Evolutionary conservation across 2,888 invertebrate species (phyloP), one percentile per base, ranked within the genome.

Genomic region (Catocala sponsa): DNA sequence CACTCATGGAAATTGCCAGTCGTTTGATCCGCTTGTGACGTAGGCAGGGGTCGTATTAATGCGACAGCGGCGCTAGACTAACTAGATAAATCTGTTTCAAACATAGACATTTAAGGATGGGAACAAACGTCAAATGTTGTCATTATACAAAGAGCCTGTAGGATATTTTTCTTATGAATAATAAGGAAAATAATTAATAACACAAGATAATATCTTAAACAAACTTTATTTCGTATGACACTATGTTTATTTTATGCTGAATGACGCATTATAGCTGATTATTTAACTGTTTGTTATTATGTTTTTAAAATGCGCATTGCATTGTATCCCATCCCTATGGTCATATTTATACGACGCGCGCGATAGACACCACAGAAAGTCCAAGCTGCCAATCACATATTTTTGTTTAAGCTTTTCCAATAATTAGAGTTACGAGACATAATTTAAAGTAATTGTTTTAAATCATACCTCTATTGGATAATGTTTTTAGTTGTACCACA

Each of bases 1-100:
- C 56, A 48, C 54, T 63, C 59, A 63, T 63, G 59, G 63, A 63
- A 63, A 43, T 63, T 63, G 59, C 59, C 59, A 63, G 53, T 63
- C 54, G 50, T 59, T 54, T 59, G 50, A 59, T 63, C 59, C 59
- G 59, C 59, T 59, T 50, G 54, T 63, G 63, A 59, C 59, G 63
- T 63, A 63, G 43, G 54, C 59, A 63, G 59, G 41, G 41, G 63
- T 63, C 49, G 59, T 63, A 59, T 63, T 63, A 59, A 63, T 63
- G 59, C 11, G 54, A 59, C 49, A 59, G 59, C 58, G 53, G 59
- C 63, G 59, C 59, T 63, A 62, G 62, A 53, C 62, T 62, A 49
- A 57, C 51, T 61, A 62, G 56, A 52, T 52, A 62, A 38, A 38
- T 38, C 5, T 38, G 38, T 38, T 38, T 6, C 38, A 38, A 38